These are phyloP conservation scores for Parelbella ahira DNA, from an alignment of 2,888 invertebrate species.

Conservation along the genomic window DNA sequence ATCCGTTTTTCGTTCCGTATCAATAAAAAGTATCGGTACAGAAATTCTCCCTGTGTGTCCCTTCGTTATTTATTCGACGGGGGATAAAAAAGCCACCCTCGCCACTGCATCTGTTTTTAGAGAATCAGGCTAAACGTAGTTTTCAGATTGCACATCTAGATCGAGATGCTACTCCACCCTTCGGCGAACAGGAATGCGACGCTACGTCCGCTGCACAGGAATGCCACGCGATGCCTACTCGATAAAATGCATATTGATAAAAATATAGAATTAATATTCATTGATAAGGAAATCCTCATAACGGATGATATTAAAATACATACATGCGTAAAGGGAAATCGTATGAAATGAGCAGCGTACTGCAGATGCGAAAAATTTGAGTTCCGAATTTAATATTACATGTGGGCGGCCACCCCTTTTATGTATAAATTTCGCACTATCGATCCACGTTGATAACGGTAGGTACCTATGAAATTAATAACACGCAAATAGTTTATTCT, in stretches of 20 bases:
- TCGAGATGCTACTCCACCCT: too few relatives aligned
- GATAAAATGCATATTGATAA: too few relatives aligned
- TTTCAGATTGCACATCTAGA: background rate
- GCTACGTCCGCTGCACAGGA: too few relatives aligned
- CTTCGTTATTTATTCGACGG: slow-evolving; percentile 17
- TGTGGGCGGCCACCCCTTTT: slow-evolving; percentile 25
- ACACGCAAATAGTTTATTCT: slow-evolving; percentile 59
- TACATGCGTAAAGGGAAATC: slow-evolving; percentile 13
- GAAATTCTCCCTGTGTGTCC: too few relatives aligned
- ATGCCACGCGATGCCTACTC: too few relatives aligned
- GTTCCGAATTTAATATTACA: slow-evolving; percentile 26
- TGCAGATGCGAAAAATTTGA: slow-evolving; percentile 18
- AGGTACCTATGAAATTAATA: slow-evolving; percentile 55
- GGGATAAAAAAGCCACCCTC: slow-evolving; percentile 19
- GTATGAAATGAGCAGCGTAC: slow-evolving; percentile 16
- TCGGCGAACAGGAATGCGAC: too few relatives aligned
- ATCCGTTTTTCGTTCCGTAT: background rate
- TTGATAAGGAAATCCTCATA: slow-evolving; percentile 3
- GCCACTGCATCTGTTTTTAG: slow-evolving; percentile 19
- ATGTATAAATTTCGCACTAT: slow-evolving; percentile 40
- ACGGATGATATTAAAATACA: background rate
- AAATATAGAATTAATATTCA: too few relatives aligned
- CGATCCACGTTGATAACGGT: slow-evolving; percentile 52
- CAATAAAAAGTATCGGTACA: slow-evolving; percentile 18
- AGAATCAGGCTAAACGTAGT: slow-evolving; percentile 13